A percentile compares a stretch with the other conserved stretches of the same genome.
Conservation (phyloP, 2,113 vertebrate species). For the Hymenochirus boettgeri region DNA sequence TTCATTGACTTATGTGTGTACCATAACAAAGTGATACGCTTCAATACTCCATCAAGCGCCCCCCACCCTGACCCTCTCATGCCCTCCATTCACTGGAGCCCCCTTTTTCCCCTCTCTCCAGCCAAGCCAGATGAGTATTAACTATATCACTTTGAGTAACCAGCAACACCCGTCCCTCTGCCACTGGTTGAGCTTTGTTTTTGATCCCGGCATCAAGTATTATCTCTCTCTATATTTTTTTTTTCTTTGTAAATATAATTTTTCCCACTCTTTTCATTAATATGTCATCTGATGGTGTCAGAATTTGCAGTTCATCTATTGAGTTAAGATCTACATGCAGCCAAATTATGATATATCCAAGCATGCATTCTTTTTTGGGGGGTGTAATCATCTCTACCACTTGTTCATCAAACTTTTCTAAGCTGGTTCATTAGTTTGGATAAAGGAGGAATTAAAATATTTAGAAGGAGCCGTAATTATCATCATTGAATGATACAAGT, state of each 20-base stretch:
- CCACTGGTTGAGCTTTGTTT: conserved; percentile 46
- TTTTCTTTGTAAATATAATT: neutral
- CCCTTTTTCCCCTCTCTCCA: conserved; percentile 66
- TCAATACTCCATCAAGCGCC: conserved; percentile 88
- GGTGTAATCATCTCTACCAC: no score
- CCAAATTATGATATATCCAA: no score
- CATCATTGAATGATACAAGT: no score
- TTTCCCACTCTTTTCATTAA: neutral
- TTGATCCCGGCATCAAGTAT: conserved; percentile 17
- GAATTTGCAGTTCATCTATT: neutral
- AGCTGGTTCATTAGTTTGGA: neutral
- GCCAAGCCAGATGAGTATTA: conserved; percentile 89
- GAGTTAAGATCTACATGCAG: no score
- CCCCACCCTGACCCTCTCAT: conserved; percentile 51
- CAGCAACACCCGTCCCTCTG: conserved; percentile 81
- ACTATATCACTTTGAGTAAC: conserved; percentile 96
- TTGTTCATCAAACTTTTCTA: neutral
- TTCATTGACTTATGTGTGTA: conserved; percentile 70
- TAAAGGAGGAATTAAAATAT: no score
- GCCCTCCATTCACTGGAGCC: conserved; percentile 65
- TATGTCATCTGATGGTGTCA: neutral
- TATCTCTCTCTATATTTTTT: neutral
- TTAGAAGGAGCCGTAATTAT: no score
- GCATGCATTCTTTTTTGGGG: no score
- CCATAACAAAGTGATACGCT: conserved; percentile 89